Conservation (phyloP, 2,888 invertebrate genomes). For the Macrophya annulata region DNA sequence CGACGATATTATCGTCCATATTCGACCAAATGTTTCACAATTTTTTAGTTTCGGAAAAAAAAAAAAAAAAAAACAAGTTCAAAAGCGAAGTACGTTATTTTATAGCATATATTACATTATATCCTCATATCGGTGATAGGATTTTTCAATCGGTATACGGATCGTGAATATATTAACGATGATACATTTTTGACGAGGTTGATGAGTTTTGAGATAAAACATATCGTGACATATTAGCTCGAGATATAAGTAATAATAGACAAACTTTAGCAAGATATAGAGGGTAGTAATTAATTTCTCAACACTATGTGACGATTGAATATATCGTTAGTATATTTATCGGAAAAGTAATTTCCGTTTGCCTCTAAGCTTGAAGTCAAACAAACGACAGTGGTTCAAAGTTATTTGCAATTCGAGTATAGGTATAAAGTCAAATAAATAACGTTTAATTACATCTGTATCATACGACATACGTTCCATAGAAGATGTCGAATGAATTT, state of each 20-base stretch:
- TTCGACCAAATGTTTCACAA: background rate
- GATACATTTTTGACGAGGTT: background rate
- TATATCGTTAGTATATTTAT: constrained; percentile 14
- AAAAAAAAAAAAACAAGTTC: background rate
- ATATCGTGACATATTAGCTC: background rate
- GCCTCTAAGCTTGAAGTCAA: constrained; percentile 17
- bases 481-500: background rate
- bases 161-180: background rate
- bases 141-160: background rate
- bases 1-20: background rate
- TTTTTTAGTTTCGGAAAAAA: background rate
- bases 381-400: constrained; percentile 28
- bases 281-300: constrained; percentile 23
- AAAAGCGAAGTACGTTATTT: background rate
- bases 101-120: background rate
- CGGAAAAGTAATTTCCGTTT: constrained; percentile 36
- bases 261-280: background rate
- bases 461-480: background rate
- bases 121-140: background rate
- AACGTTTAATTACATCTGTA: constrained; percentile 25
- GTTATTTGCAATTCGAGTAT: background rate
- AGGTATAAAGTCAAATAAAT: background rate
- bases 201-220: constrained; percentile 6
- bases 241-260: constrained; percentile 16
- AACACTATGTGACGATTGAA: constrained; percentile 4